Base-by-base conservation (phyloP, 2,888 invertebrate species). In the Brachylomia viminalis region DNA sequence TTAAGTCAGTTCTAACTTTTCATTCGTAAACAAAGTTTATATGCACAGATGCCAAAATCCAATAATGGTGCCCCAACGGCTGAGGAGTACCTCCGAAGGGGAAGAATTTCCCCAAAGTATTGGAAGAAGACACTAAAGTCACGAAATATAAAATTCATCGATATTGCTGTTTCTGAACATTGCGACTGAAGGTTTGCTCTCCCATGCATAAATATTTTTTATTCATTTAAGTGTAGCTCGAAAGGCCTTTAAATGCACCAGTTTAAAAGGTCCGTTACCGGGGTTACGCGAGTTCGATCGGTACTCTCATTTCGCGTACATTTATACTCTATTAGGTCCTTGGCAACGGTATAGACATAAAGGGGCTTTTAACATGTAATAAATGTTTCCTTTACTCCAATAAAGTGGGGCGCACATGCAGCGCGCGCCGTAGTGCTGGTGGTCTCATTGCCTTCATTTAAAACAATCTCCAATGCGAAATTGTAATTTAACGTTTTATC, bases 101-200 rank as follows among this genome's bases (percentile, higher is more conserved):
- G 92, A 93, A 91, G 92, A 92, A 93, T 94, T 95, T 93, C 93
- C 94, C 93, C 90, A 90, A 94, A 95, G 94, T 94, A 95, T 94
- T 93, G 92, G 86, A 92, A 91, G 88, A 86, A 88, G 86, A 88
- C 91, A 91, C 90, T 93, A 89, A 94, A 95, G 92, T 93, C 92
- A 93, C 91, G 90, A 92, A 92, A 95, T 94, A 95, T 93, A 95
- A 94, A 95, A 95, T 95, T 95, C 94, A 95, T 95, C 90, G 94
- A 93, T 93, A 94, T 94, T 93, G 92, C 90, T 90, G 88, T 92
- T 92, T 90, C 89, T 89, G 90, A 94, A 92, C 89, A 90, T 92
- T 89, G 80, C 78, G 80, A 77, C 74, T 69, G 75, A 86, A 81
- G 85, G 84, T 86, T 83, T 79, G 79, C 79, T 79, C 74, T 59